phyloP scores from a whole-genome alignment of 2,113 vertebrate species.

The Ariopsis seemanni region DNA sequence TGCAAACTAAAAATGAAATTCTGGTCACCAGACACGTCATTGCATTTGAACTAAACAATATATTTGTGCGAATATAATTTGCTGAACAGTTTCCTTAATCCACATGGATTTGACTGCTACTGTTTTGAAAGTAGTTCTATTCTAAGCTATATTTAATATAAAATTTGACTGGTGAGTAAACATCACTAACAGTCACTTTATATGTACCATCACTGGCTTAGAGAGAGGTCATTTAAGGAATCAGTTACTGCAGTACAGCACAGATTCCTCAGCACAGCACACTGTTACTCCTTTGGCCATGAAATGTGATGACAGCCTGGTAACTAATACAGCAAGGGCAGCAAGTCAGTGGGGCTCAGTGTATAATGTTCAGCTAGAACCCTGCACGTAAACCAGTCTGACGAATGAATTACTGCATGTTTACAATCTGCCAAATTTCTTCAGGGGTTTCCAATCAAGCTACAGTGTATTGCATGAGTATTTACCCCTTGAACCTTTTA shows the following conservation, averaged over 20 bases:
- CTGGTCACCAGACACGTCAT: background rate
- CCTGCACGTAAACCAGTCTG: constrained; percentile 32
- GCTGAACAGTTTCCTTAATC: background rate
- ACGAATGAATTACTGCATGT: constrained; percentile 10
- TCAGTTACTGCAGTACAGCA: constrained; percentile 16
- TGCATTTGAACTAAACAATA: background rate
- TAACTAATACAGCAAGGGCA: constrained; percentile 52
- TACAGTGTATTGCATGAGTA: background rate
- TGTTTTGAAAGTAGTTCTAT: background rate
- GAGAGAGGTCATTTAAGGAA: constrained; percentile 28
- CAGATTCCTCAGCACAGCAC: constrained; percentile 1
- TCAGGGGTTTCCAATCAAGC: background rate
- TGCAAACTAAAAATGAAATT: background rate
- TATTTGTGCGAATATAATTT: background rate
- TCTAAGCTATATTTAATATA: background rate
- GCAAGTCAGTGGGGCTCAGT: constrained; percentile 46
- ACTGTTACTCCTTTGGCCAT: constrained; percentile 38
- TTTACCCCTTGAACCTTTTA: background rate
- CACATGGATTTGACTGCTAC: background rate
- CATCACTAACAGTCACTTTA: background rate
- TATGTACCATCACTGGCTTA: background rate
- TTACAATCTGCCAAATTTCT: constrained; percentile 15
- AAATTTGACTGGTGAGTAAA: background rate
- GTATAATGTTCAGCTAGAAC: constrained; percentile 44
- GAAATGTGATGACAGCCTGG: constrained; percentile 47